A percentile compares a stretch with the other conserved stretches of the same genome.
Conservation (phyloP, 2,797 vertebrate genomes). For the Rhabdomys pumilio region DNA sequence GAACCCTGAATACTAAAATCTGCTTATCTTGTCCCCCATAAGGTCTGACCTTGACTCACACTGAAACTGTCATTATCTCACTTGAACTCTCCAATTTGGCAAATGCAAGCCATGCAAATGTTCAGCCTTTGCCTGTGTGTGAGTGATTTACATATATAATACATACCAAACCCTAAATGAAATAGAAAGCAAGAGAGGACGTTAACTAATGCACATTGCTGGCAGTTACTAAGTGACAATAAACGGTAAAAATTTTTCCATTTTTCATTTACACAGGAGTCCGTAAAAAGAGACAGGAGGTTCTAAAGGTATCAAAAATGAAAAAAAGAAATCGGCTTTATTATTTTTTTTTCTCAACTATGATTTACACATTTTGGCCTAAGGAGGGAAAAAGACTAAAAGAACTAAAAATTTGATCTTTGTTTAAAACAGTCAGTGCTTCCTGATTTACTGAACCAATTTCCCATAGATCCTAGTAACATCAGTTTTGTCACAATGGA, state of each 20-base stretch:
- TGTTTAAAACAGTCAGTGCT: slow-evolving; percentile 60
- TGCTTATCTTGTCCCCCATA: neutral
- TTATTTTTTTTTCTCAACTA: neutral
- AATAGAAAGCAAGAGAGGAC: neutral
- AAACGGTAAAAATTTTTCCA: neutral
- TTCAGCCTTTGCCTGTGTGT: neutral
- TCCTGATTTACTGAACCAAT: slow-evolving; percentile 72
- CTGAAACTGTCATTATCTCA: neutral
- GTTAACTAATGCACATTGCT: neutral
- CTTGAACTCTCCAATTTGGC: neutral
- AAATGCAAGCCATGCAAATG: neutral
- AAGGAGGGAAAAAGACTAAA: slow-evolving; percentile 31
- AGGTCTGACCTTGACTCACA: fast-evolving
- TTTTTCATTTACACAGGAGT: slow-evolving; percentile 29
- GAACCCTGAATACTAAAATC: neutral
- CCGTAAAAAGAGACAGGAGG: neutral
- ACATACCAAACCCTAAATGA: neutral
- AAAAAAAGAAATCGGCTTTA: neutral
- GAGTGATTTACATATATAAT: neutral
- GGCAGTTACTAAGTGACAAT: neutral
- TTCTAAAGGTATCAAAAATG: slow-evolving; percentile 22
- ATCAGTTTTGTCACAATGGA: slow-evolving; percentile 68
- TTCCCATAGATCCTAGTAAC: slow-evolving; percentile 50
- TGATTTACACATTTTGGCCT: slow-evolving; percentile 55
- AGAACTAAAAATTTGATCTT: slow-evolving; percentile 62